These are phyloP conservation scores for Microplitis demolitor DNA, from an alignment of 1,140 invertebrate genomes.

Conservation along the genomic window DNA sequence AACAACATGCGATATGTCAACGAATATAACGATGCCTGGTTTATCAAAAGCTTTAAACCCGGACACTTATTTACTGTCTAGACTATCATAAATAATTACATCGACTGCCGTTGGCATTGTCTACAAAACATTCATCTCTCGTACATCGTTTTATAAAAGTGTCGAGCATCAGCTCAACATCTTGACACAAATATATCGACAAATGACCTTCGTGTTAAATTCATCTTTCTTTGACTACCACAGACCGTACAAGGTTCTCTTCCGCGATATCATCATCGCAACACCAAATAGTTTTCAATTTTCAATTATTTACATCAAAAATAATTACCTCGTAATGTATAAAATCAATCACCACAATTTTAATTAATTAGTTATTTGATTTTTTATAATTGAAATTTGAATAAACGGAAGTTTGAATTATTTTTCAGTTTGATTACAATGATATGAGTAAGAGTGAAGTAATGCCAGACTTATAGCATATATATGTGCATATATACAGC, in stretches of 20 bases:
- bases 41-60: neutral
- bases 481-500: too few species aligned
- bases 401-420: neutral
- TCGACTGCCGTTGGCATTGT: neutral
- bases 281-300: too few species aligned
- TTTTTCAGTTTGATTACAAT: neutral
- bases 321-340: too few species aligned
- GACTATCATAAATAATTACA: too few species aligned
- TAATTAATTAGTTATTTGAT: neutral
- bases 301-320: neutral
- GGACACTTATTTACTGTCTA: too few species aligned
- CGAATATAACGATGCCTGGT: neutral
- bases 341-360: neutral
- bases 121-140: neutral
- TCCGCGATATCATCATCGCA: neutral
- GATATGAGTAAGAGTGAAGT: neutral
- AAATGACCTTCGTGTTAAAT: conserved; percentile 13
- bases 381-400: neutral
- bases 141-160: neutral
- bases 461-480: neutral
- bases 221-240: neutral
- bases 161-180: neutral
- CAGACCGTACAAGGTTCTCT: conserved; percentile 4
- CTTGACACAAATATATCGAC: neutral
- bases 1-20: neutral